Evolutionary conservation across 2,888 invertebrate species (phyloP), one percentile per base, ranked within the genome.

Genomic region (Euspilapteryx auroguttella): DNA sequence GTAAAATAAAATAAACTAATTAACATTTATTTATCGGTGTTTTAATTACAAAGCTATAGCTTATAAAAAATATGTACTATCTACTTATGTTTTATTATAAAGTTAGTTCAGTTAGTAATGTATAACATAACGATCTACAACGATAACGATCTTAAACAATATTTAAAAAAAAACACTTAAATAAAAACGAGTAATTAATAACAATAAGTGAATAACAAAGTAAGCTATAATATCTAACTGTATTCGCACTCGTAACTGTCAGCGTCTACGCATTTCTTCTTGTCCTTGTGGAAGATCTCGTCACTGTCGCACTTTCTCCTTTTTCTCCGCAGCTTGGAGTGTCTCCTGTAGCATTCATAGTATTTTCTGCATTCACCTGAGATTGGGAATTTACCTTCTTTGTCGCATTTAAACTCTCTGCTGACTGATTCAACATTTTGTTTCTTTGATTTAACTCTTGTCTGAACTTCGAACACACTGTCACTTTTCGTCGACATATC

Each of bases 321-420:
- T 35, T 52, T 59, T 25, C 49, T 46, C 4, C 58, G 54, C 35
- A 48, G 54, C 28, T 46, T 45, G 11, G 45, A 41, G 9, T 44
- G 45, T 17, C 38, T 49, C 39, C 52, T 53, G 26, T 45, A 49
- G 41, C 79, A 80, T 22, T 53, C 41, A 32, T 69, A 78, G 46
- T 77, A 80, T 40, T 59, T 59, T 32, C 47, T 57, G 34, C 76
- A 75, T 39, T 64, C 54, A 15, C 49, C 44, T 25, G 56, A 47
- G 32, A 66, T 48, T 3, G 61, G 49, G 38, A 64, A 75, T 30
- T 48, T 54, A 2, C 76, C 76, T 36, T 47, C 49, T 32, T 56
- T 38, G 11, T 40, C 35, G 39, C 76, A 76, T 34, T 41, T 33
- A 37, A 65, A 61, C 15, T 39, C 29, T 25, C 37, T 31, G 17